Base-by-base conservation (phyloP, 2,888 invertebrate species). In the Mycalesis mineus region DNA sequence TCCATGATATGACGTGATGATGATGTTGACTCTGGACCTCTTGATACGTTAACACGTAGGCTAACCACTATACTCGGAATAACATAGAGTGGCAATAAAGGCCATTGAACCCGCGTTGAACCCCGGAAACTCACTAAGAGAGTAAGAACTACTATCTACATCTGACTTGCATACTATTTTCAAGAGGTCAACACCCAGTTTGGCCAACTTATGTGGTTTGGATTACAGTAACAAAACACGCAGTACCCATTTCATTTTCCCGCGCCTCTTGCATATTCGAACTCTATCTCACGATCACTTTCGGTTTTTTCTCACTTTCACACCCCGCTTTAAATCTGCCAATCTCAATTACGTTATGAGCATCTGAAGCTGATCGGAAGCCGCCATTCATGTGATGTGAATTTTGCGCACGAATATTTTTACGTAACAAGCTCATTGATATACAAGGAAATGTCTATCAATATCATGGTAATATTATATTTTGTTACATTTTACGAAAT, bases 341-440 rank as follows among this genome's bases (percentile, higher is more conserved):
- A 77, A 72, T 80, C 78, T 74, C 73, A 69, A 65, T 74, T 75
- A 78, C 71, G 75, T 75, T 78, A 78, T 57, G 56, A 60, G 60
- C 57, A 75, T 80, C 74, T 72, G 59, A 66, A 65, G 66, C 63
- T 68, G 65, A 74, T 73, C 77, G 74, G 72, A 72, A 68, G 65
- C 68, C 39, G 51, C 49, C 56, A 48, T 36, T 52, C 55, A 45
- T 11, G 36, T 40, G 47, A 33, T 47, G 37, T 52, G 52, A 42
- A 55, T 47, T 44, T 55, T n/a, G 37, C 47, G 14, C 31, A 56
- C 50, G 56, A 56, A 41, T 50, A 15, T 44, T 49, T 40, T 36
- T 50, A 50, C 55, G 55, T 49, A 55, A 49, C 36, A 62, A 47
- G 50, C 47, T 47, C 33, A 47, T 33, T 55, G 52, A 51, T 41